Evolutionary conservation across 2,113 vertebrate genomes (phyloP).

Genomic region (Mustelus asterias): DNA sequence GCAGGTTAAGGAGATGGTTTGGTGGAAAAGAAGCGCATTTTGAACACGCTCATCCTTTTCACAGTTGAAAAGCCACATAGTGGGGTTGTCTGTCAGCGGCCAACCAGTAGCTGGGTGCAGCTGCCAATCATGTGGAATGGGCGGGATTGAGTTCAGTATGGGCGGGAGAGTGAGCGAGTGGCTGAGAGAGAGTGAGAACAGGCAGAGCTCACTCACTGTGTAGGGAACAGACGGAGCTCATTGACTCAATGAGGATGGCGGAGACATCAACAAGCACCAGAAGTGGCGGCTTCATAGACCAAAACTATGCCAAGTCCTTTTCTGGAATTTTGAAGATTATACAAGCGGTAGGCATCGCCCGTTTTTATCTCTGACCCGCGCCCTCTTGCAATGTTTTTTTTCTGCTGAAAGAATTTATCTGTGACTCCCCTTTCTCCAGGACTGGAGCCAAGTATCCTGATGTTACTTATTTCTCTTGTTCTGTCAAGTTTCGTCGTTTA

Average conservation of each 20-base stretch:
- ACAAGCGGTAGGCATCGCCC: constrained; percentile 55
- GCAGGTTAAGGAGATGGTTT: not conserved
- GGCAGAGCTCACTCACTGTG: not conserved
- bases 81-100: not conserved
- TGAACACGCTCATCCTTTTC: not conserved
- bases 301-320: constrained; percentile 53
- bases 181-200: not conserved
- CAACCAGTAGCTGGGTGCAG: not conserved
- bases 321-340: constrained; percentile 57
- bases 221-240: not conserved
- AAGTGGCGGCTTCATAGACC: constrained; percentile 47
- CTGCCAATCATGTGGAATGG: not conserved
- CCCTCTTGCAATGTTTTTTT: not conserved
- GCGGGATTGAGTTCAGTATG: too few relatives aligned
- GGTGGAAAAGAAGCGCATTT: not conserved
- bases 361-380: not conserved
- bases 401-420: not conserved
- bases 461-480: not conserved
- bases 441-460: not conserved
- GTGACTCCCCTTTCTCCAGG: not conserved
- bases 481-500: too few relatives aligned
- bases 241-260: constrained; percentile 40
- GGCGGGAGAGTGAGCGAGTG: too few relatives aligned
- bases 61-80: not conserved
- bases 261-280: constrained; percentile 45